Base-by-base conservation (phyloP, 1,140 invertebrate species). In the Amyelois transitella region DNA sequence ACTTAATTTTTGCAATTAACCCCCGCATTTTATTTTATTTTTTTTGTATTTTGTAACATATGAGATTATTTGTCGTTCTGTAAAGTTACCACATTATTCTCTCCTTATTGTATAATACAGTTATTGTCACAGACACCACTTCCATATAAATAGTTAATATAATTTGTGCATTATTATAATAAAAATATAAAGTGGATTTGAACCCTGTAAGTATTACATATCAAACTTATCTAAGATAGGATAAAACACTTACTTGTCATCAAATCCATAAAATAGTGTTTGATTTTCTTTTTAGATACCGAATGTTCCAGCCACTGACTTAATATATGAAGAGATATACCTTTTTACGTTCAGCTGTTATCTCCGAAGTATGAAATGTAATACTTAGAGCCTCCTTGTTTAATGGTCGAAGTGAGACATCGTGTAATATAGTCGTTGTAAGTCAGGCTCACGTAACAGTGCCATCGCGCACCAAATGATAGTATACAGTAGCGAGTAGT, bases 381-480 rank as follows among this genome's bases (percentile, higher is more conserved):
- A 24, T 24, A 24, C 8, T 8, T 24, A 24, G 4, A 3, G 4
- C 22, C 22, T 24, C 22, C 22, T 3, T 3, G 3, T 24, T 24
- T 8, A 8, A 24, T 3, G 8, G 22, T 24, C 22, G 25, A 43
- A 18, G 22, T 51, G 24, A 12, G 20, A 28, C 32, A 20, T 63
- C 58, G 32, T 58, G 59, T 64, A 57, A 62, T 66, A 61, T 69
- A 64, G 60, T 61, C 52, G 51, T 60, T 57, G 47, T 60, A 48
- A 67, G 64, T 74, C 55, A 65, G 60, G 62, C 64, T 66, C 65
- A 66, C 55, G 60, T 62, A 67, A 58, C 55, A 54, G 72, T 75
- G 72, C 72, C 72, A 75, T 75, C 18, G 69, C 60, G 72, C 72
- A 71, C 66, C 69, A 68, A 72, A 71, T 70, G 55, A 66, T 66